Conservation (phyloP, 2,888 invertebrate species). For the Dicycla oo region DNA sequence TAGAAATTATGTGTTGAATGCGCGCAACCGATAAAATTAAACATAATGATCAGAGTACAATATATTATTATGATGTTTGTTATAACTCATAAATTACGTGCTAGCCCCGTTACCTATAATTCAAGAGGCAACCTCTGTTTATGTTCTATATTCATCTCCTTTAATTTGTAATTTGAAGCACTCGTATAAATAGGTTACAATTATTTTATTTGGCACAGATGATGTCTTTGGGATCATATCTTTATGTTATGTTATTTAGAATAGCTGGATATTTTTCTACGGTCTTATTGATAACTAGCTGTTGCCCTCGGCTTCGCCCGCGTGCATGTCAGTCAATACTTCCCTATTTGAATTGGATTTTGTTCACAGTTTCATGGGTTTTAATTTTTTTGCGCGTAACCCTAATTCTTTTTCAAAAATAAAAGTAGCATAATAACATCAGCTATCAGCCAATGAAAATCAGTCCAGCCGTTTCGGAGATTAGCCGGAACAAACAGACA, state of each 20-base stretch:
- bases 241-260: conserved; percentile 13
- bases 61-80: conserved; percentile 12
- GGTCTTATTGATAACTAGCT: no score
- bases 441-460: no score
- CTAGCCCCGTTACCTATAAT: conserved; percentile 26
- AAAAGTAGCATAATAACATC: no score
- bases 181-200: conserved; percentile 58
- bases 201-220: conserved; percentile 67
- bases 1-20: conserved; percentile 9
- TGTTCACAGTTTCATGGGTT: no score
- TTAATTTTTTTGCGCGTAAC: no score
- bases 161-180: conserved; percentile 43
- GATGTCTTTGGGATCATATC: conserved; percentile 28
- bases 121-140: conserved; percentile 44
- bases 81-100: conserved; percentile 29
- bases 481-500: no score
- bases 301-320: no score
- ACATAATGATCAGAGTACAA: neutral
- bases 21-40: conserved; percentile 6
- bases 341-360: no score
- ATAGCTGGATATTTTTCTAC: conserved; percentile 12
- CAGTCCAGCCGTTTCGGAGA: no score
- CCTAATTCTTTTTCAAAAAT: no score
- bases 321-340: no score
- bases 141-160: conserved; percentile 38